Evolutionary conservation across 2,797 vertebrate species (phyloP), one percentile per base, ranked within the genome.

Genomic region (Eremophila alpestris): DNA sequence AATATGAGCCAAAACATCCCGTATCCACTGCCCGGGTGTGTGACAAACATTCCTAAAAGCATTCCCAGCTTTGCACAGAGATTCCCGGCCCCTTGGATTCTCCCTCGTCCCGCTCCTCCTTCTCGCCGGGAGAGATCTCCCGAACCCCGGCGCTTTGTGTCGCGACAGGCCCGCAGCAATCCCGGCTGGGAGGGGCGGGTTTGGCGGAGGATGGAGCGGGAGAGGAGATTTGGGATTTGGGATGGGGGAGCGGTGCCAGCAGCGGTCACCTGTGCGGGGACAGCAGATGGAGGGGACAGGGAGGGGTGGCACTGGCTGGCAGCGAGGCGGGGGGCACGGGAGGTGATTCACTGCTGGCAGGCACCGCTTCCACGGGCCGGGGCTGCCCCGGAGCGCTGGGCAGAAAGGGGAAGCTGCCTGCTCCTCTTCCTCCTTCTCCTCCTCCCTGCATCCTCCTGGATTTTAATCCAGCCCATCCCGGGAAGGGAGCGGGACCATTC

Each of bases 271-370:
- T 32, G 55, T 34, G 43, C n/a, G 26, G 71, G 30, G 21, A n/a
- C 64, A 80, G 40, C 93, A 76, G 82, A 21, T 67, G 91, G 82
- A 34, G 10, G 3, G 34, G 76, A 36, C 84, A 74, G 82, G 36
- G 84, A 65, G 54, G 80, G 95, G 2, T 58, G 81, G 69, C 59
- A 34, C 16, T 12, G 48, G 32, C 54, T 46, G 56, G 65, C 65
- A 43, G 83, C 6, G 26, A 69, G 89, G 89, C 80, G 75, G 90
- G 88, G 55, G 83, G 87, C n/a, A 23, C 15, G 30, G 81, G 52
- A 48, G 54, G 67, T 41, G 94, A 83, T 80, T 88, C 93, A 74
- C 16, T 6, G 81, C 87, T 86, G 93, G 93, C 93, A 77, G 46
- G 34, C 17, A 0, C 17, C 3, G 3, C 65, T 88, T 58, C 73